A percentile compares a stretch with the other conserved stretches of the same genome.
These are phyloP conservation scores for Poicephalus meyeri DNA, from an alignment of 2,113 vertebrate genomes.

Conservation along the genomic window DNA sequence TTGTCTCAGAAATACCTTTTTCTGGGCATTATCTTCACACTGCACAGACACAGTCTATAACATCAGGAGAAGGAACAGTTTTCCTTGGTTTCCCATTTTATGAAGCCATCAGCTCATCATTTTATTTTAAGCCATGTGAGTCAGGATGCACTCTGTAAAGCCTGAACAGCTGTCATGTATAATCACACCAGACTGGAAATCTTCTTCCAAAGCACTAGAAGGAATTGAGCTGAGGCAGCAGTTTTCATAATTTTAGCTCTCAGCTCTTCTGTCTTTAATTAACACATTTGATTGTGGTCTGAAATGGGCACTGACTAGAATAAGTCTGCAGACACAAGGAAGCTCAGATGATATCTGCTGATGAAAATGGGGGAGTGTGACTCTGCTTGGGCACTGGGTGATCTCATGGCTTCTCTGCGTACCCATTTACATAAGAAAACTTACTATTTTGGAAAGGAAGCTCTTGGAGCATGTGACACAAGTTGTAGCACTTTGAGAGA, in stretches of 20 bases:
- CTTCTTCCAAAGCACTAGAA: background rate
- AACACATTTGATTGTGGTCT: background rate
- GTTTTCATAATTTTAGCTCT: conserved; percentile 9
- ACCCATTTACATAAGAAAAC: background rate
- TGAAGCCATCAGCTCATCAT: background rate
- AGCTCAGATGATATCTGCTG: background rate
- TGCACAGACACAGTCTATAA: background rate
- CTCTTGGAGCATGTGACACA: background rate
- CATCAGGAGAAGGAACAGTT: background rate
- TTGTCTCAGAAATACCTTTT: background rate
- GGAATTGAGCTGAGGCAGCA: background rate
- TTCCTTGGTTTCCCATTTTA: background rate
- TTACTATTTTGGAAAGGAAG: background rate
- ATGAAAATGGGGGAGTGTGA: background rate
- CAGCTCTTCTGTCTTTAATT: conserved; percentile 11
- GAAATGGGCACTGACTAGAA: background rate
- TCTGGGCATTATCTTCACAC: background rate
- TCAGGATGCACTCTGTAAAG: background rate
- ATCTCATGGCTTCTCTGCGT: background rate
- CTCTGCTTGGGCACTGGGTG: background rate
- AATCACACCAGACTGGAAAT: conserved; percentile 8
- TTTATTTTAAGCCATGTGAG: conserved; percentile 8
- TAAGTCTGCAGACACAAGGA: background rate
- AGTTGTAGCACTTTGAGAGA: background rate
- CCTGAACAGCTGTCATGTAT: background rate